phyloP scores from a whole-genome alignment of 2,888 invertebrate species.

The Leptinotarsa juncta region DNA sequence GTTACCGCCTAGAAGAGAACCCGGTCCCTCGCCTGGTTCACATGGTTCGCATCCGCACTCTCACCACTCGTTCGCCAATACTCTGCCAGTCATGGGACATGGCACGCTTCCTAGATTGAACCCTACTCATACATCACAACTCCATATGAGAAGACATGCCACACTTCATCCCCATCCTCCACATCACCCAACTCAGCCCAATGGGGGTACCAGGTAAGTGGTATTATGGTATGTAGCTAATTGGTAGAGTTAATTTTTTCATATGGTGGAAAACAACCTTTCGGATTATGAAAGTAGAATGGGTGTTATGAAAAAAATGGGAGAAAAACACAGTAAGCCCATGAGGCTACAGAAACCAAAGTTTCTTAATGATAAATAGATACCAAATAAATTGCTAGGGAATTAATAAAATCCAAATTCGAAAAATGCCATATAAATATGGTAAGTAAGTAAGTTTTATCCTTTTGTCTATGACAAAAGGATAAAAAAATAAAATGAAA shows the following conservation, averaged over 20 bases:
- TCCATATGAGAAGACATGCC: slow-evolving; percentile 70
- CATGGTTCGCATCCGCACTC: slow-evolving; percentile 48
- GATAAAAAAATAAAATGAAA: no score
- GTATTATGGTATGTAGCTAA: slow-evolving; percentile 2
- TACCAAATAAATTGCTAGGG: no score
- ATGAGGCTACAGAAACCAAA: slow-evolving; percentile 27
- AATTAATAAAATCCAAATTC: neutral
- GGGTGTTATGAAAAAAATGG: no score
- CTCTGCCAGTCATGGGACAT: slow-evolving; percentile 44
- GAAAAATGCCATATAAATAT: slow-evolving; percentile 73
- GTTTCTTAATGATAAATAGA: slow-evolving; percentile 3
- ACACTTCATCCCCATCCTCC: slow-evolving; percentile 54
- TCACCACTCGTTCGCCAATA: slow-evolving; percentile 39
- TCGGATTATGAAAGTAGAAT: no score
- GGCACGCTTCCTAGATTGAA: slow-evolving; percentile 66
- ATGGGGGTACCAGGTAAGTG: slow-evolving; percentile 61
- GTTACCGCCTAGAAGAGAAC: slow-evolving; percentile 62
- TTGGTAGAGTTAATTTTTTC: neutral
- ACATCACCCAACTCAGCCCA: slow-evolving; percentile 46
- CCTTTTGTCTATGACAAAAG: no score
- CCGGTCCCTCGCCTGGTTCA: slow-evolving; percentile 57
- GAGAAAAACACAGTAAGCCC: no score
- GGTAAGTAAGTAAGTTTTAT: no score
- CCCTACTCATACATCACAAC: slow-evolving; percentile 69
- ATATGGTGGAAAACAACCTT: no score